Evolutionary conservation across 2,113 vertebrate species (phyloP), one percentile per base, ranked within the genome.

Genomic region (Fulmarus glacialis): DNA sequence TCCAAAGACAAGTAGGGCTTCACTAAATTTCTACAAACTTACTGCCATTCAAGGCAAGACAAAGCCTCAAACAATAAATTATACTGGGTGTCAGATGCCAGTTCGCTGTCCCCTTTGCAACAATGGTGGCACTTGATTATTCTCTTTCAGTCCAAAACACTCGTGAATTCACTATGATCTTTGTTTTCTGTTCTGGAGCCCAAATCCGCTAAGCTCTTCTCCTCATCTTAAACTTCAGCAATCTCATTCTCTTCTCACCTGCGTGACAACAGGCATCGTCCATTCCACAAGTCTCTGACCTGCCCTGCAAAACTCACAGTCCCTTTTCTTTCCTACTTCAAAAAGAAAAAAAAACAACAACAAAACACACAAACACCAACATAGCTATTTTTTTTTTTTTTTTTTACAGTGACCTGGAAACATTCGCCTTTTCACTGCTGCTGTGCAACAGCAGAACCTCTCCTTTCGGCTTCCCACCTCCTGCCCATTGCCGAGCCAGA

Each of bases 331-430:
- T 96, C 91, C 96, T 97, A 94, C 89, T 88, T 96, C 89, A 78
- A 95, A 87, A 94, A 63, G 6, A 43, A 60, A 9, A 68, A 42
- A 47, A 34, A 89, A 77, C 81, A 90, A 81, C 93, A 97, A 97
- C 86, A 91, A 93, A 97, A 97, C 74, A 87, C 89, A 92, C 87
- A 19, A 95, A 96, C 94, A 95, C 82, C 94, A 97, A 97, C 94
- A 89, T 38, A 95, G 90, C 88, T 90, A 68, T n/a, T 81, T 42
- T 50, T 94, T 56, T 79, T 42, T 50, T 94, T 56, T 79, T 86
- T 83, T 91, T 89, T 84, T 95, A 97, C 94, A 96, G 95, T 94
- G 95, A 97, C 96, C 96, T 97, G 95, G 97, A 97, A 97, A 95
- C 87, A 87, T 82, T 84, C 8, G 0, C 68, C 42, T 20, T 91